Conservation (phyloP, 2,113 vertebrate genomes). For the Anser brachyrhynchus region DNA sequence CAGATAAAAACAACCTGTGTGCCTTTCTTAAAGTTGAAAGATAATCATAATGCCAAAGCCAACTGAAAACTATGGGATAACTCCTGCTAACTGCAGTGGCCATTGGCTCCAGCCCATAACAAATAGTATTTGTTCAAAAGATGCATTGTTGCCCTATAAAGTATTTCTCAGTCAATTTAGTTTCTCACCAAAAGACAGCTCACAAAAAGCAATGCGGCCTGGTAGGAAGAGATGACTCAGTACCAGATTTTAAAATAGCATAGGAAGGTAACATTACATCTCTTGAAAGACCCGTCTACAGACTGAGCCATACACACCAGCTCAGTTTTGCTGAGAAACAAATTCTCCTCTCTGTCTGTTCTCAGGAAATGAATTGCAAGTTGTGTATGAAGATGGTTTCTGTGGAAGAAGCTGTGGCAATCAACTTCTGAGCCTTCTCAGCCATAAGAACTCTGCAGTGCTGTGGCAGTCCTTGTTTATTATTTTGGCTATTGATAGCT, state of each 20-base stretch:
- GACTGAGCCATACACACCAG: accelerated
- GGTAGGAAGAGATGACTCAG: neutral
- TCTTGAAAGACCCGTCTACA: neutral
- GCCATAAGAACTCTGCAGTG: neutral
- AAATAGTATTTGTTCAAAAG: neutral
- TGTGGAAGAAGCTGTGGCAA: neutral
- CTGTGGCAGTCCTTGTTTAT: neutral
- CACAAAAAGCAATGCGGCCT: neutral
- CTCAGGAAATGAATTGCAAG: neutral
- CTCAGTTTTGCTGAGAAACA: neutral
- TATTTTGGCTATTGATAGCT: neutral
- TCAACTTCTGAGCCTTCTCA: neutral
- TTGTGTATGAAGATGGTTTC: neutral
- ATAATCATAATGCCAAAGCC: neutral
- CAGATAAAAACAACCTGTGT: neutral
- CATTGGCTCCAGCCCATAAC: neutral
- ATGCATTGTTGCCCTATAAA: accelerated
- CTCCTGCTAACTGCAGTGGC: neutral
- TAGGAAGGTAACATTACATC: neutral
- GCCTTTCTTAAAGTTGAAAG: neutral
- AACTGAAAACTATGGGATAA: neutral
- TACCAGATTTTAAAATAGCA: neutral
- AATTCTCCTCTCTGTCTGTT: neutral
- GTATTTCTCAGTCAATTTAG: neutral
- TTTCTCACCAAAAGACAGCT: neutral